Evolutionary conservation across 2,888 invertebrate genomes (phyloP).

Genomic region (Frankliniella fusca): DNA sequence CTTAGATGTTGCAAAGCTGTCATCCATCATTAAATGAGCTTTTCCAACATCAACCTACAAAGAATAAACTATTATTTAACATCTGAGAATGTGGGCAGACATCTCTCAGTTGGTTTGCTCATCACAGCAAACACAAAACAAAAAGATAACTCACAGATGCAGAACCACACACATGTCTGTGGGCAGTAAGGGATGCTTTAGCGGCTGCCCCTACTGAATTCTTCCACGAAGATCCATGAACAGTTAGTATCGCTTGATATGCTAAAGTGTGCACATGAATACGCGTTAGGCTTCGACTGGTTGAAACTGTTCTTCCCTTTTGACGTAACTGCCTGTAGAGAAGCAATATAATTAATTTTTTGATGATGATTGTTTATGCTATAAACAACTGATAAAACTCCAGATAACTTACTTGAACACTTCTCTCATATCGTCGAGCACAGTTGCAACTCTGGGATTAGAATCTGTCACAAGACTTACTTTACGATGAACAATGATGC

Average conservation of each 20-base stretch:
- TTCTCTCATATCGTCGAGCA: conserved; percentile 75
- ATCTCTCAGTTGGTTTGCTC: background rate
- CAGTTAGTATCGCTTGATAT: conserved; percentile 77
- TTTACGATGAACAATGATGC: conserved; percentile 64
- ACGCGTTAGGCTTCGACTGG: conserved; percentile 61
- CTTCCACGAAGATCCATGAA: conserved; percentile 66
- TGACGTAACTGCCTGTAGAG: conserved; percentile 50
- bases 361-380: background rate
- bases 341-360: conserved; percentile 18
- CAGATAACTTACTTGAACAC: conserved; percentile 51
- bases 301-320: conserved; percentile 48
- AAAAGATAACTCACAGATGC: conserved; percentile 50
- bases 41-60: conserved; percentile 53
- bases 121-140: background rate
- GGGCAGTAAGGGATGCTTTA: conserved; percentile 76
- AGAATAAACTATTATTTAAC: background rate
- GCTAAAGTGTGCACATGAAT: conserved; percentile 82
- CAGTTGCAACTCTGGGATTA: conserved; percentile 72
- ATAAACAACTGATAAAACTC: background rate
- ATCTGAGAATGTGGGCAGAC: conserved; percentile 9
- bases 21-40: conserved; percentile 68
- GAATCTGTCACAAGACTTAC: conserved; percentile 71
- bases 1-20: conserved; percentile 72
- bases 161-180: conserved; percentile 74
- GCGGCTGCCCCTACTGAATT: conserved; percentile 74